Percentiles rank a stretch among this genome's conserved stretches.
Evolutionary conservation across 2,113 vertebrate species (phyloP).

Genomic region (Mesitornis unicolor): DNA sequence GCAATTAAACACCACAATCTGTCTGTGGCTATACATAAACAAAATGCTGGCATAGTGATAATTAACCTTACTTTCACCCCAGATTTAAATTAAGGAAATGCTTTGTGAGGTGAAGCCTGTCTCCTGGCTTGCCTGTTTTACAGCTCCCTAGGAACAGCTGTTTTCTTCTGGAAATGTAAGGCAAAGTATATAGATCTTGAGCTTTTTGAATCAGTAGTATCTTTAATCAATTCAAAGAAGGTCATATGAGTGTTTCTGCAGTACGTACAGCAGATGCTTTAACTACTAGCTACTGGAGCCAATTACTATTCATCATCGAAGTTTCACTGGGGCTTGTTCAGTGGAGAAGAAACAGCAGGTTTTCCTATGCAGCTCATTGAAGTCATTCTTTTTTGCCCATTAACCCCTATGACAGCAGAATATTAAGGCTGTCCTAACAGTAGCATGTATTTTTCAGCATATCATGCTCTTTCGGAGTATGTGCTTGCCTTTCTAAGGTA

Average conservation of each 20-base stretch:
- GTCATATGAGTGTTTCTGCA: neutral
- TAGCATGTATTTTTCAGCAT: neutral
- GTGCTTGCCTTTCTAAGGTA: neutral
- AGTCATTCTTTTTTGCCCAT: neutral
- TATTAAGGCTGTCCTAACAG: slow-evolving; percentile 3
- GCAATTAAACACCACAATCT: neutral
- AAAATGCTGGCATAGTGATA: neutral
- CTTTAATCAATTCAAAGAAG: slow-evolving; percentile 45
- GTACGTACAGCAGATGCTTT: neutral
- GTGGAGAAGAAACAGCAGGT: slow-evolving; percentile 15
- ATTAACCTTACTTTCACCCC: slow-evolving; percentile 6
- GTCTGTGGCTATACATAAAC: neutral
- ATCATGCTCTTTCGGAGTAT: neutral
- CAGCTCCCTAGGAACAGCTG: neutral
- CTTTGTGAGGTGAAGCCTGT: neutral
- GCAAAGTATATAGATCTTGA: neutral
- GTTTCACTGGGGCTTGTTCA: neutral
- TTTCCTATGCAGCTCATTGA: neutral
- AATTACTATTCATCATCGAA: slow-evolving; percentile 37
- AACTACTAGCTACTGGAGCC: slow-evolving; percentile 22
- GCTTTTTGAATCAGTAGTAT: neutral
- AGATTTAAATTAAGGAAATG: slow-evolving; percentile 30
- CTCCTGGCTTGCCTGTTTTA: slow-evolving; percentile 8
- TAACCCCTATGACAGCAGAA: neutral
- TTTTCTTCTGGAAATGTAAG: neutral